Evolutionary conservation across 2,113 vertebrate species (phyloP).

Genomic region (Lanius collurio): DNA sequence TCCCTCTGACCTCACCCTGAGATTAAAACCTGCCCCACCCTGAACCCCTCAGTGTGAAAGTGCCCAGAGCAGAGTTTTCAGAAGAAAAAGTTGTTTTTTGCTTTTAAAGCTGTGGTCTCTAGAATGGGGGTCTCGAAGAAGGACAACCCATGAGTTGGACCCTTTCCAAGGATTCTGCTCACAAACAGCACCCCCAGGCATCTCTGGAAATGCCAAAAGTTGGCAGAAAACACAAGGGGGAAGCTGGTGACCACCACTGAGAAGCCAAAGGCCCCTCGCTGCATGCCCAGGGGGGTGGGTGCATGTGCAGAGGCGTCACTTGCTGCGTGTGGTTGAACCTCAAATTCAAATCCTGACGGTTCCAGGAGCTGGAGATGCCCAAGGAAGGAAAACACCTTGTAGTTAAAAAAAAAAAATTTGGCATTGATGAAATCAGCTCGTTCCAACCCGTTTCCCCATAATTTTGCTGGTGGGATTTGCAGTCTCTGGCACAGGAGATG

Average conservation of each 20-base stretch:
- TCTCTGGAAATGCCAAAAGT: not conserved
- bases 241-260: rapidly evolving
- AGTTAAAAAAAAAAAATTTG: no score
- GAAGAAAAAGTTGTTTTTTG: not conserved
- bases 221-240: not conserved
- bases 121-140: not conserved
- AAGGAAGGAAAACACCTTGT: not conserved
- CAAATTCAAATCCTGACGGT: not conserved
- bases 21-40: not conserved
- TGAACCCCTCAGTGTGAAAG: not conserved
- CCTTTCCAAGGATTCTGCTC: not conserved
- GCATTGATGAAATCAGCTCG: rapidly evolving
- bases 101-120: not conserved
- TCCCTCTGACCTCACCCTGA: not conserved
- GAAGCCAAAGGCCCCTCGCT: not conserved
- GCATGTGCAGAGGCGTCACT: not conserved
- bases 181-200: not conserved
- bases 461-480: not conserved
- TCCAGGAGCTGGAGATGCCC: not conserved
- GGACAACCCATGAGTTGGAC: not conserved
- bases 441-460: rapidly evolving
- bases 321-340: not conserved
- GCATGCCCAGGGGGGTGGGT: not conserved
- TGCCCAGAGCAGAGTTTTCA: not conserved
- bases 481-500: not conserved